Evolutionary conservation across 2,888 invertebrate genomes (phyloP), one percentile per base, ranked within the genome.

Genomic region (Melolontha melolontha): DNA sequence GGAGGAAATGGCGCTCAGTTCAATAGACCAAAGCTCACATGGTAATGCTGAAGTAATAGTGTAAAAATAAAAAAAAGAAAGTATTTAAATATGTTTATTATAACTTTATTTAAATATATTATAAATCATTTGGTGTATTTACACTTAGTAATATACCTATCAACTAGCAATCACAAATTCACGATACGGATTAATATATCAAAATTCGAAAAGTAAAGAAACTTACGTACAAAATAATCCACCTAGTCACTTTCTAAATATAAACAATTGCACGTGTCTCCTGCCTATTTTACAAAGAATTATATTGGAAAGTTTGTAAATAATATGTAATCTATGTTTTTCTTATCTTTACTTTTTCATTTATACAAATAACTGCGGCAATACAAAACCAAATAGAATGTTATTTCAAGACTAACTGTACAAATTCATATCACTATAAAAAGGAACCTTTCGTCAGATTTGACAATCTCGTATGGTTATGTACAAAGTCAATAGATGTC

Each of bases 401-500:
- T 41, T 8, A n/a, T 41, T 64, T 12, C 16, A 64, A 51, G 51
- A 64, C 64, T 51, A 51, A 52, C 52, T 64, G 41, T 52, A 64
- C 64, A 64, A 42, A 52, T 64, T 51, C 41, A 12, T 66, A 66
- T 66, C 59, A 67, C 54, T 52, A 67, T 67, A 16, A 57, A 63
- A 67, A 67, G 67, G 55, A 64, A 64, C 64, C 64, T 64, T 63
- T 67, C 49, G 14, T 44, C 40, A 47, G 55, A 52, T 50, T 49
- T 40, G 22, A n/a, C 39, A 29, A 42, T 65, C 52, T 29, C 11
- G 11, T 44, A 39, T 42, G 41, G 52, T 66, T 57, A 34, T 42
- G 10, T 44, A 47, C 44, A 51, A 41, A 63, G 69, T 75, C 78
- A 84, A 78, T 84, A 84, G 73, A 84, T 82, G 75, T 84, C 84